Conservation (phyloP, 2,888 invertebrate genomes). For the Papilio elwesi region DNA sequence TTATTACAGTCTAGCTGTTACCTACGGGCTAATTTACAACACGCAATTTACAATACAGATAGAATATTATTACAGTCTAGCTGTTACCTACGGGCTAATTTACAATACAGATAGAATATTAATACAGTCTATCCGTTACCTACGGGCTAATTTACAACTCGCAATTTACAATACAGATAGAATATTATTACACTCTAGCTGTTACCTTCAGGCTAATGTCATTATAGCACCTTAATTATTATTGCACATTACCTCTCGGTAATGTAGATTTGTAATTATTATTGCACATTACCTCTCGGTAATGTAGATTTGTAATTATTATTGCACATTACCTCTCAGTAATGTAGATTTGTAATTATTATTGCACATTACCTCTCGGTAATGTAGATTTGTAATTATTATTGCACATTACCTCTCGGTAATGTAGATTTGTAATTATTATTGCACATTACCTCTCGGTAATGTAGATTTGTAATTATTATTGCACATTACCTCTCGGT, state of each 20-base stretch:
- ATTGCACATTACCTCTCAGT: not conserved
- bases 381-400: not conserved
- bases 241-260: not conserved
- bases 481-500: too few species aligned
- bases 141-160: constrained; percentile 8
- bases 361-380: not conserved
- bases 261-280: not conserved
- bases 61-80: too few species aligned
- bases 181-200: constrained; percentile 6
- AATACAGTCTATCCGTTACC: too few species aligned
- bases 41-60: too few species aligned
- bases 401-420: too few species aligned
- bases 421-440: not conserved
- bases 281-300: not conserved
- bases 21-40: too few species aligned
- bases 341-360: not conserved
- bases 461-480: too few species aligned
- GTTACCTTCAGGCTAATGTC: not conserved
- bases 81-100: too few species aligned
- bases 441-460: too few species aligned
- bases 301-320: not conserved
- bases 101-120: too few species aligned
- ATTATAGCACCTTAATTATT: not conserved
- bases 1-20: too few species aligned
- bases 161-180: not conserved